These are phyloP conservation scores for Hydropsyche tenuis DNA, from an alignment of 1,140 invertebrate species.

Conservation along the genomic window DNA sequence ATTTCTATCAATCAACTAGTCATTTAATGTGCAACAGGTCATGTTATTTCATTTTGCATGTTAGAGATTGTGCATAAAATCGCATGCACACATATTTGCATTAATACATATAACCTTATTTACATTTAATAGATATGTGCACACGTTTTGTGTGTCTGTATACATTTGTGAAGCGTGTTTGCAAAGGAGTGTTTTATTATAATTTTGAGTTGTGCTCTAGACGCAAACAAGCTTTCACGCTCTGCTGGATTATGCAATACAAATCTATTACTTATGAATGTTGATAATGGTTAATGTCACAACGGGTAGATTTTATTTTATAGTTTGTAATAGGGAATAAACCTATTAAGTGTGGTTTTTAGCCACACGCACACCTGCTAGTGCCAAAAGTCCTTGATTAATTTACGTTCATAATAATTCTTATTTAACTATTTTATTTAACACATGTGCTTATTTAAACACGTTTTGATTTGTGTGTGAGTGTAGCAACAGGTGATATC, in stretches of 20 bases:
- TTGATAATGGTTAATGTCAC: conserved; percentile 49
- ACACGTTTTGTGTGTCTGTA: conserved; percentile 8
- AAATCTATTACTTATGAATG: conserved; percentile 38
- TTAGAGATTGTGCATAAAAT: neutral
- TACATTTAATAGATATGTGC: conserved; percentile 14
- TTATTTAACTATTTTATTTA: conserved; percentile 33
- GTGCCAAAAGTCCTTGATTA: conserved; percentile 50
- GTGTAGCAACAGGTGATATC: conserved; percentile 63
- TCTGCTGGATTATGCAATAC: conserved; percentile 27
- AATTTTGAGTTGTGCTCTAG: conserved; percentile 38
- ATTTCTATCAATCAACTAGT: conserved; percentile 39
- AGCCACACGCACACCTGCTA: conserved; percentile 48
- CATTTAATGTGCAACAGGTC: conserved; percentile 47
- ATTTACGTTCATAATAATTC: conserved; percentile 44
- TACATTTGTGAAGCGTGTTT: conserved; percentile 26
- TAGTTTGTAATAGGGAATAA: conserved; percentile 42
- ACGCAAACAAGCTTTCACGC: conserved; percentile 24
- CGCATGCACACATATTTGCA: neutral
- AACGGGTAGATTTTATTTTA: conserved; percentile 50
- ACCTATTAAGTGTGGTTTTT: conserved; percentile 44
- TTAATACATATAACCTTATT: conserved; percentile 9
- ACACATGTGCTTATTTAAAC: conserved; percentile 37
- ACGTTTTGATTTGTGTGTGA: conserved; percentile 52
- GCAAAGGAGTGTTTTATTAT: conserved; percentile 41
- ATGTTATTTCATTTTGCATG: conserved; percentile 22